Evolutionary conservation across 1,140 invertebrate species (phyloP).

Genomic region (Brachionus paranguensis): DNA sequence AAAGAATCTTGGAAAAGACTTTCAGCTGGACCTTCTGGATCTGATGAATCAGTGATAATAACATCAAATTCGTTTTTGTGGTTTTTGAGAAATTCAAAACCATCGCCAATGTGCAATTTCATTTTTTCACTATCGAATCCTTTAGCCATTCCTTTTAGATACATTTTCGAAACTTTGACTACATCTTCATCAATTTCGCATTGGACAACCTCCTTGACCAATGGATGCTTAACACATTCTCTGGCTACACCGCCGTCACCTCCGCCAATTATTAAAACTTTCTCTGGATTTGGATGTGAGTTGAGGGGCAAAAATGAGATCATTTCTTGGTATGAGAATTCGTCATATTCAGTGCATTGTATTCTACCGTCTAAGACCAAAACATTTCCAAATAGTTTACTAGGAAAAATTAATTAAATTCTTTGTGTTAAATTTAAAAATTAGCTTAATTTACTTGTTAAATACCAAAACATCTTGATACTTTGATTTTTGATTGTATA

Average conservation of each 20-base stretch:
- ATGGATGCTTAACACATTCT: conserved; percentile 86
- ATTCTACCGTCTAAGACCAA: conserved; percentile 91
- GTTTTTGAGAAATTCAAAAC: conserved; percentile 85
- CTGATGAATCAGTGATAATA: conserved; percentile 95
- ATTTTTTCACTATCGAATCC: conserved; percentile 79
- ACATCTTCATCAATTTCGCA: conserved; percentile 91
- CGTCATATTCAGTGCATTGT: conserved; percentile 90
- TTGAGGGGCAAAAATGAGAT: conserved; percentile 86
- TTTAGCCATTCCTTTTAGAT: conserved; percentile 78
- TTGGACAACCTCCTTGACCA: conserved; percentile 75
- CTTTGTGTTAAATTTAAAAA: neutral
- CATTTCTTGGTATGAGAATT: conserved; percentile 98
- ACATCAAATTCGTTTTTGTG: conserved; percentile 84
- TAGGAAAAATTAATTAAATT: conserved; percentile 51
- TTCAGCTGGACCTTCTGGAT: conserved; percentile 74
- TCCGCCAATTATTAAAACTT: conserved; percentile 92
- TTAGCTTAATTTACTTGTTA: conserved; percentile 67
- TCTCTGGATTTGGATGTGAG: conserved; percentile 79
- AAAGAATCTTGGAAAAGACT: conserved; percentile 72
- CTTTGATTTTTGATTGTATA: conserved; percentile 73
- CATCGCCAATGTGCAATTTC: conserved; percentile 78
- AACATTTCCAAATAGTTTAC: conserved; percentile 76
- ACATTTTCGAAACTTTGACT: conserved; percentile 81
- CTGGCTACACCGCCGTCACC: conserved; percentile 92
- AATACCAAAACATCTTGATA: conserved; percentile 84